These are phyloP conservation scores for Hyposmocoma kahamanoa DNA, from an alignment of 1,140 invertebrate genomes.

Conservation along the genomic window DNA sequence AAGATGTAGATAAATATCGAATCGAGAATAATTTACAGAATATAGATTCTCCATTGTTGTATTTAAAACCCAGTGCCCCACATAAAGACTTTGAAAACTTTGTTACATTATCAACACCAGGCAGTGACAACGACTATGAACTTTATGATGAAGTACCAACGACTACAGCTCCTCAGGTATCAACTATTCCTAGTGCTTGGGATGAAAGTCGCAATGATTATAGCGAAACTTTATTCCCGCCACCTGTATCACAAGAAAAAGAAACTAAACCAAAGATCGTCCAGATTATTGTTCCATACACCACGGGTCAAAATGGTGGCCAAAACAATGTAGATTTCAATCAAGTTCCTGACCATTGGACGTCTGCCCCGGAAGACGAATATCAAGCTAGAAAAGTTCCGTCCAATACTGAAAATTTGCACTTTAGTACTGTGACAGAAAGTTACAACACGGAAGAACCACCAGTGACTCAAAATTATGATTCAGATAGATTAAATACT, in stretches of 20 bases:
- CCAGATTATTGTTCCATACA: conserved; percentile 87
- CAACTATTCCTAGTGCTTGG: conserved; percentile 29
- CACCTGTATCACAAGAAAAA: conserved; percentile 31
- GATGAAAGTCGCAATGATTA: conserved; percentile 43
- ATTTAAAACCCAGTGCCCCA: conserved; percentile 66
- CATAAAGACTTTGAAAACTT: conserved; percentile 64
- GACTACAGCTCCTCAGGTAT: conserved; percentile 24
- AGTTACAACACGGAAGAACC: conserved; percentile 42
- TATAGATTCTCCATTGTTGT: conserved; percentile 69
- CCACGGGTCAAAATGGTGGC: conserved; percentile 75
- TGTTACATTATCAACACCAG: conserved; percentile 30
- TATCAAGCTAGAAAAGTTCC: conserved; percentile 70
- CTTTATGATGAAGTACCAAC: conserved; percentile 55
- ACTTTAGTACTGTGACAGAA: conserved; percentile 33
- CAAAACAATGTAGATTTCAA: conserved; percentile 34
- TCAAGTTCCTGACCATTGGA: conserved; percentile 34
- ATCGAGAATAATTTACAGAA: conserved; percentile 62
- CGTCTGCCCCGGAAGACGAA: conserved; percentile 42
- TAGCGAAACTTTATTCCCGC: conserved; percentile 32
- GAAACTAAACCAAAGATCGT: conserved; percentile 72
- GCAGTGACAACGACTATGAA: conserved; percentile 48
- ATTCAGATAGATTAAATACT: conserved; percentile 33
- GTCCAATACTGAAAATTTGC: conserved; percentile 33
- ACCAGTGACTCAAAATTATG: conserved; percentile 35
- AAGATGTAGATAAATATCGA: conserved; percentile 58